Conservation (phyloP, 1,140 invertebrate species). For the Dolichoris vasculosae region DNA sequence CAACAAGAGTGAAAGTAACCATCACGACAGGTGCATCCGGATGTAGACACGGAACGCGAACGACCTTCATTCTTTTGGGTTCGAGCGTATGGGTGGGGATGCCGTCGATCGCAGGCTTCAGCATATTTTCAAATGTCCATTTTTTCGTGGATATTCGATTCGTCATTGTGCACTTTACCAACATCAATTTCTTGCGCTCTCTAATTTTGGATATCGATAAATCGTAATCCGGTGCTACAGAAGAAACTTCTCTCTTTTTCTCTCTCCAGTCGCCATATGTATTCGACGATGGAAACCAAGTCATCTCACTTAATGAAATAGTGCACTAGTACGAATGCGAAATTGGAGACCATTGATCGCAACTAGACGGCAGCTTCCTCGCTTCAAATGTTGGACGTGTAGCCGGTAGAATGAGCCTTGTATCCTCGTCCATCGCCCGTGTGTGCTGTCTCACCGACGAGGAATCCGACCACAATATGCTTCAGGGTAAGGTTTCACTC, state of each 20-base stretch:
- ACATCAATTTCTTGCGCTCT: not conserved
- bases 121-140: not conserved
- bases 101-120: not conserved
- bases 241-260: not conserved
- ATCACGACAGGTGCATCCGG: conserved; percentile 35
- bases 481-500: conserved; percentile 68
- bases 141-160: not conserved
- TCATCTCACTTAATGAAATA: not conserved
- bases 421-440: conserved; percentile 61
- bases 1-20: conserved; percentile 56
- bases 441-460: conserved; percentile 69
- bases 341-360: conserved; percentile 22
- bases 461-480: conserved; percentile 70
- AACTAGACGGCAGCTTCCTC: not conserved
- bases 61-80: not conserved
- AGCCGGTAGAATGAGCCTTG: conserved; percentile 56
- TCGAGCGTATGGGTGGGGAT: conserved; percentile 25
- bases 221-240: not conserved
- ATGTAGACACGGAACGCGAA: not conserved
- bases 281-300: too few relatives aligned
- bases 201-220: not conserved
- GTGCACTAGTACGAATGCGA: not conserved
- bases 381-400: not conserved
- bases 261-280: not conserved
- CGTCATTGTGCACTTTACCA: not conserved